A percentile compares a stretch with the other conserved stretches of the same genome.
Conservation (phyloP, 2,113 vertebrate species). For the Neotragus pygmaeus region DNA sequence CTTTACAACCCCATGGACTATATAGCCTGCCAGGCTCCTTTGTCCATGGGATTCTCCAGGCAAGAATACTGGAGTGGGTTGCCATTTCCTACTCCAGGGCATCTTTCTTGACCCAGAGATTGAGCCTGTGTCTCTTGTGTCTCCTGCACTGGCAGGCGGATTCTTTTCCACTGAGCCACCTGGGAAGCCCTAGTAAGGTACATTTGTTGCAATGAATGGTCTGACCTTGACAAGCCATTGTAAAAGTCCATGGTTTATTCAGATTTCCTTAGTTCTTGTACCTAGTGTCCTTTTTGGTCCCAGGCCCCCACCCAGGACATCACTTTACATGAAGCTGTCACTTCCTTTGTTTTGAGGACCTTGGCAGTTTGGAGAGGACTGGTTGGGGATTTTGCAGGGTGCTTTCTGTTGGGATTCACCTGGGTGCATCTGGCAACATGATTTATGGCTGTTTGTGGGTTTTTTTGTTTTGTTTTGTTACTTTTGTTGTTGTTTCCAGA, state of each 20-base stretch:
- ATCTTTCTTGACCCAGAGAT: background rate
- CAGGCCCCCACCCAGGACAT: background rate
- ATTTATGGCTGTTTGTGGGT: accelerated
- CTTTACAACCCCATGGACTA: background rate
- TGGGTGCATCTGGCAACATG: accelerated
- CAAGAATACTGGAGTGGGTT: background rate
- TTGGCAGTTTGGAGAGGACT: background rate
- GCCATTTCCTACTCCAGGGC: background rate
- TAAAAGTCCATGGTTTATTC: background rate
- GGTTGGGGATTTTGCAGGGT: background rate
- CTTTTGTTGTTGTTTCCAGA: background rate
- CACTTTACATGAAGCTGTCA: background rate
- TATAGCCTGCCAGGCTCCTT: background rate
- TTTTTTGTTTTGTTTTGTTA: background rate
- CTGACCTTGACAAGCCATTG: background rate
- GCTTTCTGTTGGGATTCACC: background rate
- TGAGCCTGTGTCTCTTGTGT: background rate
- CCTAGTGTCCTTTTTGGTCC: background rate
- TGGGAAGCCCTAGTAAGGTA: background rate
- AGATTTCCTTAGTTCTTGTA: background rate
- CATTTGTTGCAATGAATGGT: background rate
- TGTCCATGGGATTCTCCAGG: background rate
- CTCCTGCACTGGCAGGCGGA: background rate
- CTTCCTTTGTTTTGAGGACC: background rate
- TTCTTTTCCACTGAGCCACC: background rate